Base-by-base conservation (phyloP, 1,140 invertebrate genomes). In the Diploscapter pachys region DNA sequence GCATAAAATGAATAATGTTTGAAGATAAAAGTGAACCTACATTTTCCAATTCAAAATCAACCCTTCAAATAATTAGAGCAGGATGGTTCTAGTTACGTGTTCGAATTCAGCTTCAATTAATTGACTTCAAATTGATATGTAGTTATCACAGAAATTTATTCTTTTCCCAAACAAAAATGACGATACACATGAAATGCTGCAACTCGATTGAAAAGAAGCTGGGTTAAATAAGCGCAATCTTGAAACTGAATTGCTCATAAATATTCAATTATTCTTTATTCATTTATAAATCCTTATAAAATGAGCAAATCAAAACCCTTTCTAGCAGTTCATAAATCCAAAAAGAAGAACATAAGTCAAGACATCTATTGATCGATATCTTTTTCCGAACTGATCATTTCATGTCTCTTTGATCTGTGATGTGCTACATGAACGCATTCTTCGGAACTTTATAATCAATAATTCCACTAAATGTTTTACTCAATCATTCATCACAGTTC, bases 361-460 rank as follows among this genome's bases (percentile, higher is more conserved):
- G 31, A 31, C 31, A 31, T 31, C 31, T 31, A 31, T 31, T 31
- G 31, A 31, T 31, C 31, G 1, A 31, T 31, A 31, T 31, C 31
- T 31, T 31, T 31, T 31, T 31, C 9, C 9, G 57, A 13, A 59
- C 13, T 59, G 9, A 59, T 9, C 13, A 13, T 59, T 9, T 59
- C 57, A 59, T 9, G 57, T 9, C 57, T 11, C 57, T 13, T 59
- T 59, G 57, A 59, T 11, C 57, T 59, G 57, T 59, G 57, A 9
- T 59, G 57, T 9, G 9, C 57, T 59, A 11, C 57, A 59, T 9
- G 13, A 11, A 59, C 13, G 31, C 48, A 13, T 13, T 0, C 9
- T 83, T 77, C 13, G 31, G 59, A 11, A 13, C 5, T 8, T 49
- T 2, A 5, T 72, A 2, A 13, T 48, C 31, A 3, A 0, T 13